These are phyloP conservation scores for Brachionus calyciflorus DNA, from an alignment of 1,140 invertebrate species.

Conservation along the genomic window DNA sequence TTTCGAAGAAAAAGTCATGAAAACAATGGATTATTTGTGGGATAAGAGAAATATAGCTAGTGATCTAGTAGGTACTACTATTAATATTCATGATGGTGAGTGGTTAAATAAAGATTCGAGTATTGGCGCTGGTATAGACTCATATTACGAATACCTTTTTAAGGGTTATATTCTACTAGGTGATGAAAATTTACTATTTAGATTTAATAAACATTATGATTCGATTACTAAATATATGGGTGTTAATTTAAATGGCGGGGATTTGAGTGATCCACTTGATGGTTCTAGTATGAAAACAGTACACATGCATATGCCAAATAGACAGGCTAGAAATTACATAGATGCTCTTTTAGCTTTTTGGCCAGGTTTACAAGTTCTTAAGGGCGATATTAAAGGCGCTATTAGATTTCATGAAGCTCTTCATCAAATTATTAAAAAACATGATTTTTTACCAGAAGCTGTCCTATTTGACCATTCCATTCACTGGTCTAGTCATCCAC, in stretches of 20 bases:
- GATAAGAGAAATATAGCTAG: constrained; percentile 81
- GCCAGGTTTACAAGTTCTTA: constrained; percentile 79
- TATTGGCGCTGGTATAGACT: constrained; percentile 97
- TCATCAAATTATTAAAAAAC: constrained; percentile 87
- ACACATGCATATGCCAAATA: constrained; percentile 93
- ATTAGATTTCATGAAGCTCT: constrained; percentile 85
- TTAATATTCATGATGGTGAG: constrained; percentile 83
- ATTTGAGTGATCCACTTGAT: constrained; percentile 62
- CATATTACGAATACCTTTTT: constrained; percentile 95
- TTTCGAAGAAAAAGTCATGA: constrained; percentile 77
- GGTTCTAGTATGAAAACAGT: constrained; percentile 92
- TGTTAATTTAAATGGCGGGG: background rate
- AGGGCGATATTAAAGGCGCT: constrained; percentile 89
- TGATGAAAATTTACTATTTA: constrained; percentile 77
- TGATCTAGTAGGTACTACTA: constrained; percentile 60
- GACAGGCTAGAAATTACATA: constrained; percentile 92
- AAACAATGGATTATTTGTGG: constrained; percentile 95
- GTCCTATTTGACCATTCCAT: constrained; percentile 68
- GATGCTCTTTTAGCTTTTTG: constrained; percentile 94
- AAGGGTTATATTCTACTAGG: constrained; percentile 77
- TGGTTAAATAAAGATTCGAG: constrained; percentile 89
- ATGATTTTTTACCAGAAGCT: constrained; percentile 90
- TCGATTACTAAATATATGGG: constrained; percentile 69
- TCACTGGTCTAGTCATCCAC: constrained; percentile 93
- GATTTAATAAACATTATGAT: constrained; percentile 90